phyloP scores from a whole-genome alignment of 1,140 invertebrate genomes.

The Chlorops oryzae region DNA sequence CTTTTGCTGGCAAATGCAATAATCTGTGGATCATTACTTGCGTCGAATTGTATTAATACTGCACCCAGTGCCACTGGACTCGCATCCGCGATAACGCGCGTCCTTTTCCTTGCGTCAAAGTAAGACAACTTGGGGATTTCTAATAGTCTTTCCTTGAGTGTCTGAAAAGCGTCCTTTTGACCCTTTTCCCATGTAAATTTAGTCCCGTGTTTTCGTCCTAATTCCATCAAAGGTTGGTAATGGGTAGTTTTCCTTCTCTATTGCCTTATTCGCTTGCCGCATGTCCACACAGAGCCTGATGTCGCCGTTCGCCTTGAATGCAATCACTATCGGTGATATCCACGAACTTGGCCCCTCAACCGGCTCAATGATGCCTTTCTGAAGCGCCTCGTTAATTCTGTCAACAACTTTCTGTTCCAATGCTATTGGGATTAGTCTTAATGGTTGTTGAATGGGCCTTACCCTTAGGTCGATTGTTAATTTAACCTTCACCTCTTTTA shows the following conservation, averaged over 20 bases:
- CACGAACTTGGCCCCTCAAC: constrained; percentile 4
- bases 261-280: background rate
- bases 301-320: background rate
- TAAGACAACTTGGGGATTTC: no score
- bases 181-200: no score
- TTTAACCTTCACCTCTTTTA: no score
- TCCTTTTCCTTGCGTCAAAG: no score
- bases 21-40: constrained; percentile 7
- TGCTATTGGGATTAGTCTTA: no score
- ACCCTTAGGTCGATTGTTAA: no score
- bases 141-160: no score
- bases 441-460: no score
- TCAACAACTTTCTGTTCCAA: background rate
- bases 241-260: background rate
- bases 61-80: constrained; percentile 10
- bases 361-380: no score
- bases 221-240: background rate
- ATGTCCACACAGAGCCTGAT: background rate
- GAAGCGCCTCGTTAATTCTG: background rate
- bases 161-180: no score
- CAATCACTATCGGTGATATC: constrained; percentile 1
- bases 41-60: constrained; percentile 11
- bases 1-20: constrained; percentile 16
- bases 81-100: constrained; percentile 14
- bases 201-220: background rate